phyloP scores from a whole-genome alignment of 2,113 vertebrate genomes.

The Cynocephalus volans region DNA sequence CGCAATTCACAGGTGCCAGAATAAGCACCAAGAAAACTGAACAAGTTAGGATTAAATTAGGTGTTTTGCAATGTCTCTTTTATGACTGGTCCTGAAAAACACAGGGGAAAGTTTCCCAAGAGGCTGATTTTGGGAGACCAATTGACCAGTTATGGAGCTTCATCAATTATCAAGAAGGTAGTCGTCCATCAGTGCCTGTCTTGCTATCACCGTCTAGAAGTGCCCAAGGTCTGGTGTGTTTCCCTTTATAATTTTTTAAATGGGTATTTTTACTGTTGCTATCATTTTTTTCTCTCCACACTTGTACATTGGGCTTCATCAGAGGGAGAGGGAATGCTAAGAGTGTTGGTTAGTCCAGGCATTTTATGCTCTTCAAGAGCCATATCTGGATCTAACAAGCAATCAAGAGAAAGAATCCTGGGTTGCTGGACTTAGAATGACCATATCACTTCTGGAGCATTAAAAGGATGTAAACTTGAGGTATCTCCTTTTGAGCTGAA shows the following conservation, averaged over 20 bases:
- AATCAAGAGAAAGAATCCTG: not conserved
- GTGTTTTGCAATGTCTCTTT: not conserved
- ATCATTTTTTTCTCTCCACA: not conserved
- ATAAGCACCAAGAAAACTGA: not conserved
- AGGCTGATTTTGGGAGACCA: not conserved
- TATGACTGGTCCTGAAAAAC: not conserved
- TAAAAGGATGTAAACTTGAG: not conserved
- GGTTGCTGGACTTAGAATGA: not conserved
- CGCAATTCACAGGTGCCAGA: not conserved
- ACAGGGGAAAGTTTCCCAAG: not conserved
- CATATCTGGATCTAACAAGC: not conserved
- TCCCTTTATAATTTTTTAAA: not conserved
- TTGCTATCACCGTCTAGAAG: not conserved
- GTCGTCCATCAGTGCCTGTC: not conserved
- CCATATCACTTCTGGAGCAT: not conserved
- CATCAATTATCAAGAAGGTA: not conserved
- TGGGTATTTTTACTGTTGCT: not conserved
- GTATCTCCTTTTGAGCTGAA: not conserved
- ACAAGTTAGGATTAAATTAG: not conserved
- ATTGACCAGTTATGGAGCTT: not conserved
- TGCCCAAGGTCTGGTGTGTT: not conserved
- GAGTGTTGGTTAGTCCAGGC: not conserved
- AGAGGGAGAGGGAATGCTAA: not conserved
- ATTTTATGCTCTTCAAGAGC: not conserved
- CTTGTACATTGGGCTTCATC: not conserved